Conservation (phyloP, 1,140 invertebrate species). For the Micrasema longulum region DNA sequence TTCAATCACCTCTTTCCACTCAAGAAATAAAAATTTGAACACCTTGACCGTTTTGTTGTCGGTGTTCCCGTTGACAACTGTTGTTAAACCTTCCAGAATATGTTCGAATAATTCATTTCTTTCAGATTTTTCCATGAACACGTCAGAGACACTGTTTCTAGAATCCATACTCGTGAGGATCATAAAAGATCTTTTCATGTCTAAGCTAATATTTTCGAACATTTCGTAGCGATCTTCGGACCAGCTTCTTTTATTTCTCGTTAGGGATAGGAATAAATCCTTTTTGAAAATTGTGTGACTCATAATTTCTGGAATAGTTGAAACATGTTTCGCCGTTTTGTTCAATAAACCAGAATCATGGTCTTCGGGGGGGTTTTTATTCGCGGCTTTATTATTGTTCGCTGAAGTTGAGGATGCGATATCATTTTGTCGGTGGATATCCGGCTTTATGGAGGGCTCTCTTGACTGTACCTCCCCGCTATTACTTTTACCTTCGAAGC, state of each 20-base stretch:
- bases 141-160: constrained; percentile 35
- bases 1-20: constrained; percentile 43
- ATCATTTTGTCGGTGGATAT: background rate
- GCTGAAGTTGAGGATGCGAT: background rate
- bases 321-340: too few species aligned
- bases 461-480: background rate
- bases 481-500: constrained; percentile 23
- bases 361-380: background rate
- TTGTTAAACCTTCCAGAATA: constrained; percentile 49
- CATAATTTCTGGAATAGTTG: background rate
- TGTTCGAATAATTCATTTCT: constrained; percentile 52
- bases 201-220: constrained; percentile 51
- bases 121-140: constrained; percentile 43
- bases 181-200: constrained; percentile 52
- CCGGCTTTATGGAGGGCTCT: background rate
- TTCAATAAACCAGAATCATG: background rate
- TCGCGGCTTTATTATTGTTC: constrained; percentile 4
- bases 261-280: too few species aligned
- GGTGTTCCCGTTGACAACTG: constrained; percentile 8
- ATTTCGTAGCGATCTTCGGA: constrained; percentile 49
- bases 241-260: constrained; percentile 40
- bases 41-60: constrained; percentile 44
- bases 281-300: background rate
- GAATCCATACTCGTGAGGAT: constrained; percentile 52
- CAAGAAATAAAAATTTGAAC: constrained; percentile 53